Percentiles rank a stretch among this genome's conserved stretches.
Evolutionary conservation across 1,140 invertebrate species (phyloP).

Genomic region (Trachymyrmex cornetzi): DNA sequence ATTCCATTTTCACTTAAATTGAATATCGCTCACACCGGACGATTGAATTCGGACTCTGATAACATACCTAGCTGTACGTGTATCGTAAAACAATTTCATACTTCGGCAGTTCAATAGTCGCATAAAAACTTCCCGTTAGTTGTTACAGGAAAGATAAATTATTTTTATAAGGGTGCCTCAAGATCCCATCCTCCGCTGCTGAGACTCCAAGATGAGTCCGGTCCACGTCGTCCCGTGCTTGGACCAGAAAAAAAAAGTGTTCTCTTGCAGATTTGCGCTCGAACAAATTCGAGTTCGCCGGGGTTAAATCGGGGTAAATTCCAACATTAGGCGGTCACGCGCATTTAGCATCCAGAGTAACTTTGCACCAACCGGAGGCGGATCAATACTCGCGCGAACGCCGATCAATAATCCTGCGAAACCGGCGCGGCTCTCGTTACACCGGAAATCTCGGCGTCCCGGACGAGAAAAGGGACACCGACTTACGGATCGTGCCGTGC

Average conservation of each 20-base stretch:
- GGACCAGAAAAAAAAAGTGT: neutral
- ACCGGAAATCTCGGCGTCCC: conserved; percentile 2
- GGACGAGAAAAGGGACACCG: neutral
- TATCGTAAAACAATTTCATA: neutral
- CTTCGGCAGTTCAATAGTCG: neutral
- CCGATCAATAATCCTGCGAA: conserved; percentile 54
- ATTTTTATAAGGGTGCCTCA: neutral
- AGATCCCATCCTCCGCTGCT: neutral
- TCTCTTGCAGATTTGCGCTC: neutral
- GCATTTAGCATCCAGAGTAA: conserved; percentile 50
- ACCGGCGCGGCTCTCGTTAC: conserved; percentile 16
- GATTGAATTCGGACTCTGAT: neutral
- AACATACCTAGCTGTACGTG: neutral
- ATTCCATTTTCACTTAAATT: neutral
- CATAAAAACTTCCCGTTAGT: neutral
- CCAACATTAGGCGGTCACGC: conserved; percentile 27
- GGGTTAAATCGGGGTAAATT: conserved; percentile 1
- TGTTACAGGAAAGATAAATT: neutral
- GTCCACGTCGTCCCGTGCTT: neutral
- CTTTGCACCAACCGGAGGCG: conserved; percentile 41
- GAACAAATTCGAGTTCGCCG: neutral
- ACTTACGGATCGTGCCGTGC: neutral
- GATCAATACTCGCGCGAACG: conserved; percentile 47
- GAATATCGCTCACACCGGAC: neutral
- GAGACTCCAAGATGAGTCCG: neutral